Evolutionary conservation across 2,888 invertebrate species (phyloP).

Genomic region (Ischnus inquisitorius): DNA sequence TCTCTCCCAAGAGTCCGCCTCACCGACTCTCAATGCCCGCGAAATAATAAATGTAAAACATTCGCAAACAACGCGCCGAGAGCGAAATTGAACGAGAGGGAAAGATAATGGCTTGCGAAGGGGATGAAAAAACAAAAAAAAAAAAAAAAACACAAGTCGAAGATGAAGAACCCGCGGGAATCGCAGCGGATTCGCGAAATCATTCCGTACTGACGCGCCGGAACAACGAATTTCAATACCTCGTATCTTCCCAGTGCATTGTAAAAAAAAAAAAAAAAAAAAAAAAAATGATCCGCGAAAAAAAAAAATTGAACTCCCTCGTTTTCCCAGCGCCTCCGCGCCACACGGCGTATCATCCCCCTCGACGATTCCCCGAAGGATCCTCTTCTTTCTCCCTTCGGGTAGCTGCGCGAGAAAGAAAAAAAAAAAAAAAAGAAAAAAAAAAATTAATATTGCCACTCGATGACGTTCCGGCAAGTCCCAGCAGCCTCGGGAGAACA

Average conservation of each 20-base stretch:
- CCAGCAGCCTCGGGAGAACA: slow-evolving; percentile 35
- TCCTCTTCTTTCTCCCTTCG: slow-evolving; percentile 30
- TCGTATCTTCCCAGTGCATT: not conserved
- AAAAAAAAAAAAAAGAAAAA: slow-evolving; percentile 30
- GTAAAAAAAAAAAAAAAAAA: slow-evolving; percentile 17
- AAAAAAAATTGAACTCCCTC: slow-evolving; percentile 42
- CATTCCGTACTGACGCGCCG: slow-evolving; percentile 70
- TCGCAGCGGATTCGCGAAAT: slow-evolving; percentile 61
- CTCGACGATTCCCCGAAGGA: slow-evolving; percentile 59
- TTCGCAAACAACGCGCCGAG: not conserved
- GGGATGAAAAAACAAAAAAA: slow-evolving; percentile 1
- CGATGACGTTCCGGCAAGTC: slow-evolving; percentile 71
- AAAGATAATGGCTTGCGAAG: not conserved
- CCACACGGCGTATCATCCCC: slow-evolving; percentile 20
- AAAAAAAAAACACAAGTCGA: not conserved
- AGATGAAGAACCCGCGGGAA: slow-evolving; percentile 42
- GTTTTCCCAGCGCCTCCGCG: slow-evolving; percentile 2
- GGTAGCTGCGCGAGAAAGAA: not conserved
- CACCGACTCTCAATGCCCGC: not conserved
- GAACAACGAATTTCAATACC: slow-evolving; percentile 48
- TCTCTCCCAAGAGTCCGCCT: slow-evolving; percentile 53
- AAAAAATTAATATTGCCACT: slow-evolving; percentile 80
- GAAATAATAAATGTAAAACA: slow-evolving; percentile 28
- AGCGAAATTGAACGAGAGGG: slow-evolving; percentile 44
- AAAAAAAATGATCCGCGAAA: slow-evolving; percentile 61